Base-by-base conservation (phyloP, 2,797 vertebrate species). In the Psittacula echo region DNA sequence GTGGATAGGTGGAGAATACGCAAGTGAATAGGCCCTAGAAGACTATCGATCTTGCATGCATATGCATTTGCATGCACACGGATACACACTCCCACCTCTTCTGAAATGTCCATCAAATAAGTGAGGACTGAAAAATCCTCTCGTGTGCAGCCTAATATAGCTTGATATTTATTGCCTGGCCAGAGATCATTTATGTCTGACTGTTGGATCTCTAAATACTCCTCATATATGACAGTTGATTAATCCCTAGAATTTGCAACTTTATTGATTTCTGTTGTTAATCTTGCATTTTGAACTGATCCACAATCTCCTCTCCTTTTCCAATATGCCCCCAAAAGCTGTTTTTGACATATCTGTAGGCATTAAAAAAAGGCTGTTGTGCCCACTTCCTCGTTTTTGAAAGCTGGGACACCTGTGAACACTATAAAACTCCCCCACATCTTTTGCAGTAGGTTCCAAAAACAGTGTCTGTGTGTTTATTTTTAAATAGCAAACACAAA, bases 21-120 rank as follows among this genome's bases (percentile, higher is more conserved):
- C 65, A 62, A 42, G 29, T 42, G 34, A 39, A 34, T 29, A 54
- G 60, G 19, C 37, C 11, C 3, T 73, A 29, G 50, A 64, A 80
- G 44, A 13, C 13, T 15, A 0, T 37, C 20, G 18, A 1, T 65
- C 42, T 62, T 39, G 8, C 5, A 5, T 32, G 21, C 10, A 2
- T 11, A 39, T 29, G 39, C 3, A 1, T 76, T 65, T 47, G 58
- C 44, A 9, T 29, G 10, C 23, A 47, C 3, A 18, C 26, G 29
- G 9, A 16, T 1, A 26, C 26, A 24, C 18, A 14, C 4, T n/a
- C 5, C 10, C 39, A 1, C 41, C 22, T 87, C 18, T 83, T 87
- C 66, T 87, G 58, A 82, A 67, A 21, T 32, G 37, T 29, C 48
- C 6, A 10, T 58, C 48, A 37, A 9, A 13, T 74, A 72, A 81